phyloP scores from a whole-genome alignment of 1,140 invertebrate species.

The Chymomyza costata region DNA sequence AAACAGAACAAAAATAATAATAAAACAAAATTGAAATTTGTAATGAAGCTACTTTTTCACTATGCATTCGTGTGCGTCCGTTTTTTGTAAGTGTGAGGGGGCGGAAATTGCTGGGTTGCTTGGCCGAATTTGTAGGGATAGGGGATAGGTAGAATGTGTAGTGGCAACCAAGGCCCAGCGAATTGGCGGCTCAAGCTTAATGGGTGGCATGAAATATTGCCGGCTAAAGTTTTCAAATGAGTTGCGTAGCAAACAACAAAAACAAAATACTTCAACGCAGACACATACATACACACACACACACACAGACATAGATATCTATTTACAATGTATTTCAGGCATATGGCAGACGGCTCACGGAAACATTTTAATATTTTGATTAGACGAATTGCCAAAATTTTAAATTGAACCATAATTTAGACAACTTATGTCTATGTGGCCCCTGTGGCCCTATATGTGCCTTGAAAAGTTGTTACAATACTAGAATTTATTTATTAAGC shows the following conservation, averaged over 20 bases:
- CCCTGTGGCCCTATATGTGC: too few relatives aligned
- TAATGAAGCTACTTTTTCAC: conserved; percentile 68
- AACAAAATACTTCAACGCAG: too few relatives aligned
- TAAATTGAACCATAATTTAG: too few relatives aligned
- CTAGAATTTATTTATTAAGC: too few relatives aligned
- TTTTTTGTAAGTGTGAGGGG: conserved; percentile 34
- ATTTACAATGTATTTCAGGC: too few relatives aligned
- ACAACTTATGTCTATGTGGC: too few relatives aligned
- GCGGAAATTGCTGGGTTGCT: conserved; percentile 48
- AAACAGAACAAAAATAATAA: conserved; percentile 41
- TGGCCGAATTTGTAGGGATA: neutral
- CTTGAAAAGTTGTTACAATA: too few relatives aligned
- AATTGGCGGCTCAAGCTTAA: conserved; percentile 35
- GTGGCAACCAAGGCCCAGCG: neutral
- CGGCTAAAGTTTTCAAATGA: conserved; percentile 68
- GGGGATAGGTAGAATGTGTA: neutral
- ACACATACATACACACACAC: too few relatives aligned
- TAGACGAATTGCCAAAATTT: too few relatives aligned
- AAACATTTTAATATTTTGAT: too few relatives aligned
- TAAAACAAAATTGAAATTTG: conserved; percentile 72
- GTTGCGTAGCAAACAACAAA: conserved; percentile 60
- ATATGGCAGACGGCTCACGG: too few relatives aligned
- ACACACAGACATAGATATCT: too few relatives aligned
- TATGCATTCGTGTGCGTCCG: conserved; percentile 13
- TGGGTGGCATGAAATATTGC: conserved; percentile 72